Percentiles rank a stretch among this genome's conserved stretches.
Conservation (phyloP, 1,140 invertebrate species). For the Diuraphis noxia region DNA sequence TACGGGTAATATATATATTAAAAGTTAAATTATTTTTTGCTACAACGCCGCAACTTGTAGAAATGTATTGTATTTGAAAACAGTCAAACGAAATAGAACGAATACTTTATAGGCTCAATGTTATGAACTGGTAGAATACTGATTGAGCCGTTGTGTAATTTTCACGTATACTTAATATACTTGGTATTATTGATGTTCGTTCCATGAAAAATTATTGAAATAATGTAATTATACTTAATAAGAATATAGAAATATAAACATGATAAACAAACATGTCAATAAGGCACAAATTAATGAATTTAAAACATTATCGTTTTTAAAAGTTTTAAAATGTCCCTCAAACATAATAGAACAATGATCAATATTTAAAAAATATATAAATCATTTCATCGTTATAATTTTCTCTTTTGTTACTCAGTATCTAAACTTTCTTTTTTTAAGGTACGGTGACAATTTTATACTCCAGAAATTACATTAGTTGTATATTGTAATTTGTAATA, state of each 20-base stretch:
- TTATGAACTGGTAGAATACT: neutral
- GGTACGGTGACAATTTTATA: constrained; percentile 12
- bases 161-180: neutral
- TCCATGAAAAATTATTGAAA: neutral
- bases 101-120: neutral
- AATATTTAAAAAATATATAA: neutral
- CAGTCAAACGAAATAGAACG: neutral
- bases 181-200: neutral
- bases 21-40: neutral
- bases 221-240: neutral
- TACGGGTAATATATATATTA: neutral
- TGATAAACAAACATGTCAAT: neutral
- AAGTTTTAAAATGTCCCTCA: neutral
- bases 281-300: neutral
- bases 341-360: neutral
- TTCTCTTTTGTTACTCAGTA: constrained; percentile 16
- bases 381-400: neutral
- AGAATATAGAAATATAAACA: neutral
- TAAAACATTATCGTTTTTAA: neutral
- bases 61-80: neutral
- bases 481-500: constrained; percentile 1
- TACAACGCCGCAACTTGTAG: neutral
- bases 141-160: neutral
- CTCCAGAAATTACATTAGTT: neutral
- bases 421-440: constrained; percentile 29